These are phyloP conservation scores for Phrynocephalus forsythii DNA, from an alignment of 2,797 vertebrate genomes.

Conservation along the genomic window DNA sequence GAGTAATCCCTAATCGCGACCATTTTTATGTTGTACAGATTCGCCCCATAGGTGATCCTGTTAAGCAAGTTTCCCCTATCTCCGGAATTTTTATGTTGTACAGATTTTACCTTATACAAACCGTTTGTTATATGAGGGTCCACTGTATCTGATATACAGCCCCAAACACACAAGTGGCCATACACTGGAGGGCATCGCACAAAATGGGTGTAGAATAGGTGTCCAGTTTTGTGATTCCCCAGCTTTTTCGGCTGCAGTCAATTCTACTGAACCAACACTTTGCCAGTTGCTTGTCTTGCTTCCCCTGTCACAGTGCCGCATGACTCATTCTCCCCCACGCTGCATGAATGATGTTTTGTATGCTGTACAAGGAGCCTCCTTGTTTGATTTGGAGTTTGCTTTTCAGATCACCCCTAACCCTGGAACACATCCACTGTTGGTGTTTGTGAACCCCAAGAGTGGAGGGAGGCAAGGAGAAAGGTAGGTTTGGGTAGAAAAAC, in stretches of 20 bases:
- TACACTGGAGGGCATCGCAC: neutral
- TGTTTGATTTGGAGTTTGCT: slow-evolving; percentile 59
- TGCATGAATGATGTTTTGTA: slow-evolving; percentile 27
- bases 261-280: neutral
- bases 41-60: too few relatives aligned
- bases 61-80: too few relatives aligned
- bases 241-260: neutral
- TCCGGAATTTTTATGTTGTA: too few relatives aligned
- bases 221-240: neutral
- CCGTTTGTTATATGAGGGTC: too few relatives aligned
- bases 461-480: slow-evolving; percentile 94
- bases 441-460: slow-evolving; percentile 95
- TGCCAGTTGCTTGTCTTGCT: neutral
- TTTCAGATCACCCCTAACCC: slow-evolving; percentile 89
- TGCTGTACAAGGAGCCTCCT: slow-evolving; percentile 5
- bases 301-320: neutral
- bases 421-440: slow-evolving; percentile 90
- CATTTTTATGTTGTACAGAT: too few relatives aligned
- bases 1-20: too few relatives aligned
- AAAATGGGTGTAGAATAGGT: neutral
- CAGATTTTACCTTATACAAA: too few relatives aligned
- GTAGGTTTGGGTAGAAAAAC: slow-evolving; percentile 72
- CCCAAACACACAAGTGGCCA: neutral
- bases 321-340: slow-evolving; percentile 15
- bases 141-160: neutral